Evolutionary conservation across 2,888 invertebrate genomes (phyloP).

Genomic region (Tortrix viridana): DNA sequence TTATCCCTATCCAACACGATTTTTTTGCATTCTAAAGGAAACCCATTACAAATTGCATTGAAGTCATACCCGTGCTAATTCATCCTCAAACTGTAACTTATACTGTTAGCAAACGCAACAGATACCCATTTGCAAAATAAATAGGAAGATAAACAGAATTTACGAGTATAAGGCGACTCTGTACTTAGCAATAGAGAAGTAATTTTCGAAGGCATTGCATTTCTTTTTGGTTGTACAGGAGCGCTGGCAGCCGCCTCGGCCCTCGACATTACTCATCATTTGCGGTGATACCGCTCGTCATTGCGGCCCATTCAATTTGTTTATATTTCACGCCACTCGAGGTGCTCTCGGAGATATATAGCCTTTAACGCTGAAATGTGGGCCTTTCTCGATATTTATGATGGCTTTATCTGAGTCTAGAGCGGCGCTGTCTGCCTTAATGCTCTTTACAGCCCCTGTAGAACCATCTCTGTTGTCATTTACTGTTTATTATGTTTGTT

Average conservation of each 20-base stretch:
- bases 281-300: conserved; percentile 73
- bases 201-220: conserved; percentile 27
- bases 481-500: conserved; percentile 44
- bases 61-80: conserved; percentile 2
- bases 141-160: conserved; percentile 30
- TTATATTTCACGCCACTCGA: conserved; percentile 81
- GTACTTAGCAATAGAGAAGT: conserved; percentile 27
- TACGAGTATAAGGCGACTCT: conserved; percentile 22
- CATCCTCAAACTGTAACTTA: conserved; percentile 17
- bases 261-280: conserved; percentile 77
- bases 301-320: conserved; percentile 80
- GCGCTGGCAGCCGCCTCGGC: conserved; percentile 37
- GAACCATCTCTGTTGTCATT: conserved; percentile 54
- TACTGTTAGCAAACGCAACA: conserved; percentile 24
- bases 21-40: no score
- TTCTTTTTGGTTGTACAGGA: conserved; percentile 21
- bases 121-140: conserved; percentile 27
- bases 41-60: not conserved
- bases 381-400: conserved; percentile 77
- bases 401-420: conserved; percentile 64
- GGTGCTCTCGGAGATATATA: conserved; percentile 72
- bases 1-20: no score
- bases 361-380: conserved; percentile 78
- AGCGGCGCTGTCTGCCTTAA: conserved; percentile 60
- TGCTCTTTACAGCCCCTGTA: conserved; percentile 63